A percentile compares a stretch with the other conserved stretches of the same genome.
These are phyloP conservation scores for Ceuthmochares aereus DNA, from an alignment of 2,113 vertebrate genomes.

Conservation along the genomic window DNA sequence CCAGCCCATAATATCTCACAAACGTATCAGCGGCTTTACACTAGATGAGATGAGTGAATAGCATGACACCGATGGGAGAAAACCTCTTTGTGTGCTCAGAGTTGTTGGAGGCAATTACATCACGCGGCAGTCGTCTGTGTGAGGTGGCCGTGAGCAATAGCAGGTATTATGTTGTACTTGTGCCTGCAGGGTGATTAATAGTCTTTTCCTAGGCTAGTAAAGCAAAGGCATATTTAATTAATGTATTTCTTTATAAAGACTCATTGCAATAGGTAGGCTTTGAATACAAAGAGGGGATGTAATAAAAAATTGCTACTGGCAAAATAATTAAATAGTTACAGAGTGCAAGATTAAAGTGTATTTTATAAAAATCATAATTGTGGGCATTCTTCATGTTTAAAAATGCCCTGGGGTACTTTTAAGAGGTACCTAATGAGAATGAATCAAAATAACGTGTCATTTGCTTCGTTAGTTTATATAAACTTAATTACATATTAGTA, in stretches of 20 bases:
- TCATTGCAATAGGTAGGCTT: conserved; percentile 7
- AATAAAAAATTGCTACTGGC: conserved; percentile 13
- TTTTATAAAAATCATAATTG: neutral
- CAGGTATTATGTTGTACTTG: neutral
- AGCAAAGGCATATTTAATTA: conserved; percentile 34
- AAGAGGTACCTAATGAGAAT: neutral
- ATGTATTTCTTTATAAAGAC: conserved; percentile 13
- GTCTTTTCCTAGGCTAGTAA: neutral
- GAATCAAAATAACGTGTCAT: neutral
- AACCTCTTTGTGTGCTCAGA: neutral
- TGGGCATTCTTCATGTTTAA: conserved; percentile 8
- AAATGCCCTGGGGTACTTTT: neutral
- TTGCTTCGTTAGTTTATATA: conserved; percentile 20
- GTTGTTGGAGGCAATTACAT: neutral
- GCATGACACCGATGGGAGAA: neutral
- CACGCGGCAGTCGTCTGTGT: neutral
- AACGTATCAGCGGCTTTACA: neutral
- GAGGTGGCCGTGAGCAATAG: neutral
- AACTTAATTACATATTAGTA: neutral
- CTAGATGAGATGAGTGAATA: neutral
- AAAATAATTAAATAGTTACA: conserved; percentile 16
- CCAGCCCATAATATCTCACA: neutral
- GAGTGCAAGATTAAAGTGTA: conserved; percentile 2
- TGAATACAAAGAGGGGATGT: neutral
- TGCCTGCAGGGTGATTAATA: conserved; percentile 23